These are phyloP conservation scores for Meghimatium bilineatum DNA, from an alignment of 2,888 invertebrate species.

Conservation along the genomic window DNA sequence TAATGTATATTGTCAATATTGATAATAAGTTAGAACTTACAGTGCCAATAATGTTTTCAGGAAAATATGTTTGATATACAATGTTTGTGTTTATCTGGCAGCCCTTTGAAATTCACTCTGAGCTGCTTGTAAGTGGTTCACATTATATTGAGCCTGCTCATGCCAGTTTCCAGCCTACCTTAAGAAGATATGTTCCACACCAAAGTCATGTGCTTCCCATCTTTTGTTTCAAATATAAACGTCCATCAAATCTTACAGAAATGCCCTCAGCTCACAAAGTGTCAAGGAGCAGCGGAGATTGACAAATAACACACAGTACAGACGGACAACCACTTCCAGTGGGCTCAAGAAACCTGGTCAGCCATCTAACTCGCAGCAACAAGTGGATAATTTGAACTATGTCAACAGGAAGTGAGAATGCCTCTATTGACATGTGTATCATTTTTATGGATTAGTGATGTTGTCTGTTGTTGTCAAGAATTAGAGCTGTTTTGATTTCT, in stretches of 20 bases:
- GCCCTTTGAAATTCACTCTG: no score
- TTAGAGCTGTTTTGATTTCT: no score
- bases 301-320: conserved; percentile 59
- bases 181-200: background rate
- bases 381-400: conserved; percentile 53
- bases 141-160: no score
- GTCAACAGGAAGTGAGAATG: conserved; percentile 55
- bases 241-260: conserved; percentile 54
- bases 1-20: no score
- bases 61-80: no score
- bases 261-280: conserved; percentile 59
- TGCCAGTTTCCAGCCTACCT: no score
- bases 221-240: conserved; percentile 4
- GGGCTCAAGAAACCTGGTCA: conserved; percentile 57
- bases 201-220: background rate
- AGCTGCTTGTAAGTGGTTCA: no score
- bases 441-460: no score
- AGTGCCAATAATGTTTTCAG: no score
- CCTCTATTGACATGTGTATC: background rate
- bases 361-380: conserved; percentile 48
- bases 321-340: conserved; percentile 64
- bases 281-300: conserved; percentile 66
- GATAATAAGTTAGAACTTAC: no score
- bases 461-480: no score
- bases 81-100: no score